Percentiles rank a stretch among this genome's conserved stretches.
These are phyloP conservation scores for Micromussa lordhowensis DNA, from an alignment of 92 coral and sea anemone genomes.

Conservation along the genomic window DNA sequence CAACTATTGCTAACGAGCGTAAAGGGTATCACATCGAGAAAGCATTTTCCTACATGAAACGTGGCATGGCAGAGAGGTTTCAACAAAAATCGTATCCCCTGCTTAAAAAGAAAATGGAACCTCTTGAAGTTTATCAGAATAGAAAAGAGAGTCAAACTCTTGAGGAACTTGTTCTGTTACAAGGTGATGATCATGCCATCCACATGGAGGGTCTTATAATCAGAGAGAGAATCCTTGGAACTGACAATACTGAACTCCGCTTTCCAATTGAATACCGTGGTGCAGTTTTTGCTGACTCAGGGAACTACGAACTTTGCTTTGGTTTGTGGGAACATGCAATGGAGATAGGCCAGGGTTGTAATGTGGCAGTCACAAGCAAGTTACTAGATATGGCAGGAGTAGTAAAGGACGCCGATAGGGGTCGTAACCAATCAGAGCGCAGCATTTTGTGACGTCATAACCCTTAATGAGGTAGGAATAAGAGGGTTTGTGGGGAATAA, in stretches of 20 bases:
- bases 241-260: slow-evolving; percentile 58
- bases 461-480: no score
- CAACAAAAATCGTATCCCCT: slow-evolving; percentile 15
- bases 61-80: slow-evolving; percentile 64
- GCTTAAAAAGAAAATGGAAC: slow-evolving; percentile 47
- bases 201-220: slow-evolving; percentile 83
- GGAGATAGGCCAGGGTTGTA: slow-evolving; percentile 66
- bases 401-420: no score
- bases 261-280: slow-evolving; percentile 76
- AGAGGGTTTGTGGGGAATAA: no score
- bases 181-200: slow-evolving; percentile 64
- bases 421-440: no score
- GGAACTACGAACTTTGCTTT: slow-evolving; percentile 72
- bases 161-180: slow-evolving; percentile 51
- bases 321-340: slow-evolving; percentile 78
- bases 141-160: slow-evolving; percentile 71
- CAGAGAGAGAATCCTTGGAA: slow-evolving; percentile 78
- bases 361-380: slow-evolving; percentile 51
- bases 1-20: slow-evolving; percentile 76
- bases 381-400: no score
- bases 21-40: slow-evolving; percentile 15
- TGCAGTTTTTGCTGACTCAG: slow-evolving; percentile 84
- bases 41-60: slow-evolving; percentile 59
- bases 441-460: no score
- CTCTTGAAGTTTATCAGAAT: slow-evolving; percentile 69